Evolutionary conservation across 2,888 invertebrate species (phyloP).

Genomic region (Macaria notata): DNA sequence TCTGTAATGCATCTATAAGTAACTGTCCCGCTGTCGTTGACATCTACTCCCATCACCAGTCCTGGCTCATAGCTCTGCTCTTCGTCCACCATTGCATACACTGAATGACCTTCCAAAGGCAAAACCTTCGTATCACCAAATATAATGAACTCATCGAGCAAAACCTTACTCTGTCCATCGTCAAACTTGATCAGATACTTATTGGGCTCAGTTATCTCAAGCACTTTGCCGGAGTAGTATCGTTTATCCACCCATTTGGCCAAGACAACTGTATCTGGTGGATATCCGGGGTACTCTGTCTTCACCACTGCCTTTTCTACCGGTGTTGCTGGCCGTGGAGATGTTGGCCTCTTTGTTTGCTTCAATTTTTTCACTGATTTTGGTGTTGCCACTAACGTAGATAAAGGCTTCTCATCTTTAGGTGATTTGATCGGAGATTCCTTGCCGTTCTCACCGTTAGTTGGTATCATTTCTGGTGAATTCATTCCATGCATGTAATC

Average conservation of each 20-base stretch:
- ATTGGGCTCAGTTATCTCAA: slow-evolving; percentile 78
- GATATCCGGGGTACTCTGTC: slow-evolving; percentile 62
- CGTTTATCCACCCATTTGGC: slow-evolving; percentile 87
- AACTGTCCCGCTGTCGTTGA: slow-evolving; percentile 68
- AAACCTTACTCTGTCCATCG: slow-evolving; percentile 82
- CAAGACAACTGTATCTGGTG: slow-evolving; percentile 78
- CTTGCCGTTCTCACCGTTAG: slow-evolving; percentile 61
- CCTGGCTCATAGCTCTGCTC: slow-evolving; percentile 81
- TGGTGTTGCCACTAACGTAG: slow-evolving; percentile 62
- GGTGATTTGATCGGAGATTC: slow-evolving; percentile 59
- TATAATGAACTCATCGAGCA: slow-evolving; percentile 84
- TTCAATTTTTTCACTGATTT: slow-evolving; percentile 72
- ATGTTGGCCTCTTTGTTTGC: slow-evolving; percentile 66
- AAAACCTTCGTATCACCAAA: slow-evolving; percentile 77
- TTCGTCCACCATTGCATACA: slow-evolving; percentile 79
- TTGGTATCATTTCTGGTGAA: slow-evolving; percentile 76
- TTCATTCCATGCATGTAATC: slow-evolving; percentile 73
- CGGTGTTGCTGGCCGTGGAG: slow-evolving; percentile 71
- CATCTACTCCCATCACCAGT: slow-evolving; percentile 70
- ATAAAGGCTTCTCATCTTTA: slow-evolving; percentile 67
- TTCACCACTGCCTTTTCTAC: slow-evolving; percentile 63
- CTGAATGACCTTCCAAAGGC: slow-evolving; percentile 78
- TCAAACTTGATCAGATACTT: slow-evolving; percentile 85
- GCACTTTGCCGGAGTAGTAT: slow-evolving; percentile 85
- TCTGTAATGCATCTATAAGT: slow-evolving; percentile 76